A percentile compares a stretch with the other conserved stretches of the same genome.
Conservation (phyloP, 1,140 invertebrate genomes). For the Pseudoatta argentina region DNA sequence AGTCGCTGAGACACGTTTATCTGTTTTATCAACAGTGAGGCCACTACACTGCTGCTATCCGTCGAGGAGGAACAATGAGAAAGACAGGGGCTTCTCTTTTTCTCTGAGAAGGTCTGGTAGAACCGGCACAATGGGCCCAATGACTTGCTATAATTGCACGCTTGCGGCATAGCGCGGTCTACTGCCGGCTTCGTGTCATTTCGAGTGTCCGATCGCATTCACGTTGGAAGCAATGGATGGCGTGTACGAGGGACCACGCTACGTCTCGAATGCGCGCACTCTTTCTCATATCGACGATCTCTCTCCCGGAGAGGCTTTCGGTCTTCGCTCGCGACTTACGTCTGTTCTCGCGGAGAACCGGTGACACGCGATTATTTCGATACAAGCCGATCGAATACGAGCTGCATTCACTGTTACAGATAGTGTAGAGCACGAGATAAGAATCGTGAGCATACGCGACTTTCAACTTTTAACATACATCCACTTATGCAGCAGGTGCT, state of each 20-base stretch:
- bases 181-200: conserved; percentile 63
- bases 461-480: conserved; percentile 35
- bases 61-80: conserved; percentile 50
- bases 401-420: conserved; percentile 33
- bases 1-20: conserved; percentile 66
- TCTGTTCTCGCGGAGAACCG: not conserved
- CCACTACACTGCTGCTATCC: conserved; percentile 60
- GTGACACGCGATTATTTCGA: conserved; percentile 56
- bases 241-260: conserved; percentile 26
- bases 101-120: conserved; percentile 48
- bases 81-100: conserved; percentile 46
- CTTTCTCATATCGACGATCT: conserved; percentile 63
- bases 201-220: conserved; percentile 60
- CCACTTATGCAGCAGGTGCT: conserved; percentile 31
- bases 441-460: conserved; percentile 25
- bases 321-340: conserved; percentile 57
- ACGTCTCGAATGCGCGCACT: conserved; percentile 38
- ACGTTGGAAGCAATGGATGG: conserved; percentile 50
- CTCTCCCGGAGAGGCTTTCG: conserved; percentile 25
- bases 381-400: conserved; percentile 32
- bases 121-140: conserved; percentile 62
- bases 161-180: conserved; percentile 49
- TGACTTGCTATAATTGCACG: conserved; percentile 74
- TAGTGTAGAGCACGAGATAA: conserved; percentile 24
- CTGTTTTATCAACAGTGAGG: conserved; percentile 75